Percentiles rank a stretch among this genome's conserved stretches.
Conservation (phyloP, 2,797 vertebrate species). For the Brachyalestes nurse region DNA sequence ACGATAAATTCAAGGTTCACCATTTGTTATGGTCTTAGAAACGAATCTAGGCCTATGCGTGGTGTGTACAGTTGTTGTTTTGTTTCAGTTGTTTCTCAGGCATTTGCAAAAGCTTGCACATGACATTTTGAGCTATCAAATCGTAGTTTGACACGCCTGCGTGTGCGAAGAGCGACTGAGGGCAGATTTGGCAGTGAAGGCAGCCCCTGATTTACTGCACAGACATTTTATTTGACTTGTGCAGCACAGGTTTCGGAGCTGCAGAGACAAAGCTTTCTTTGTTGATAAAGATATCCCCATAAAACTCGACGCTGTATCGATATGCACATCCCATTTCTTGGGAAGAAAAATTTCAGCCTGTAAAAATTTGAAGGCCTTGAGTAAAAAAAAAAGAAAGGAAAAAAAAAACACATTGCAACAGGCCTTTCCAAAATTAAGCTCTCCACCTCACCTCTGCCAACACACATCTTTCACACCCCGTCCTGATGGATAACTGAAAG, state of each 20-base stretch:
- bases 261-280: conserved; percentile 48
- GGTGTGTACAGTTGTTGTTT: too few relatives aligned
- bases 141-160: background rate
- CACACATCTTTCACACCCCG: conserved; percentile 59
- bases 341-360: conserved; percentile 21
- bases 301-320: conserved; percentile 45
- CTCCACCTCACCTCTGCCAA: conserved; percentile 57
- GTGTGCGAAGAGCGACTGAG: background rate
- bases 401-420: conserved; percentile 32
- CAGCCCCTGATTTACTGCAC: conserved; percentile 43
- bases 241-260: conserved; percentile 42
- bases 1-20: background rate
- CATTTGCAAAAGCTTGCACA: background rate
- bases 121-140: background rate
- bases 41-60: too few relatives aligned
- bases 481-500: conserved; percentile 56
- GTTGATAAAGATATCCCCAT: conserved; percentile 56
- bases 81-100: too few relatives aligned
- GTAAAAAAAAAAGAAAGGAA: conserved; percentile 8
- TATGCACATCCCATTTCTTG: conserved; percentile 45
- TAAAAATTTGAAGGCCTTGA: conserved; percentile 50
- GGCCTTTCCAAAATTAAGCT: conserved; percentile 62
- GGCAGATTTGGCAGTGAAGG: conserved; percentile 15
- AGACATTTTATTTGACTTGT: conserved; percentile 46
- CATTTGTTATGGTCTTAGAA: too few relatives aligned